Percentiles rank a stretch among this genome's conserved stretches.
Evolutionary conservation across 2,888 invertebrate genomes (phyloP).

Genomic region (Argyra leucocephala): DNA sequence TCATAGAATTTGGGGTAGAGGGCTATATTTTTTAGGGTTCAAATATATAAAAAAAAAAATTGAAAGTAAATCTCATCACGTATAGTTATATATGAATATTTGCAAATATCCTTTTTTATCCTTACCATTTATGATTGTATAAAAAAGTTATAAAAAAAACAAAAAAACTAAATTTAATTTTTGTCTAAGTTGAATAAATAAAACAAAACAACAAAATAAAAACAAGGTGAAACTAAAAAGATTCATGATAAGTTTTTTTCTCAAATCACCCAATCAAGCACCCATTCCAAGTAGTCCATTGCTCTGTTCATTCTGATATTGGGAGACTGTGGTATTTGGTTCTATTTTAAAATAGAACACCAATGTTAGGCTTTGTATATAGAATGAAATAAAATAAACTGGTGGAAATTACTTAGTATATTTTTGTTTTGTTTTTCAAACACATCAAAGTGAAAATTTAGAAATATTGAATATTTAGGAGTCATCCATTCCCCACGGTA

Average conservation of each 20-base stretch:
- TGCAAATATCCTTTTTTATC: neutral
- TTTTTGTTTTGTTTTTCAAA: too few relatives aligned
- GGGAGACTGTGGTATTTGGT: too few relatives aligned
- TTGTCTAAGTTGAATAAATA: neutral
- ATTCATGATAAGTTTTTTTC: neutral
- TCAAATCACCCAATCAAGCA: neutral
- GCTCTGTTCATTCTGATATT: too few relatives aligned
- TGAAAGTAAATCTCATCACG: constrained; percentile 1
- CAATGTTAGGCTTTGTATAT: too few relatives aligned
- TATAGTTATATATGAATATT: neutral
- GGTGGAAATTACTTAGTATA: too few relatives aligned
- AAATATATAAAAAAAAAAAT: neutral
- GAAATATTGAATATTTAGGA: too few relatives aligned
- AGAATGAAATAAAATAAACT: too few relatives aligned
- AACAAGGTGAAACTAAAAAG: neutral
- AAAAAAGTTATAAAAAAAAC: neutral
- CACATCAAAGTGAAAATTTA: too few relatives aligned
- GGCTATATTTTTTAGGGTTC: neutral
- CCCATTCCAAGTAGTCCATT: too few relatives aligned
- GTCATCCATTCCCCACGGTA: too few relatives aligned
- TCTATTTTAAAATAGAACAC: too few relatives aligned
- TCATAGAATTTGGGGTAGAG: neutral
- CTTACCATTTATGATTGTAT: neutral
- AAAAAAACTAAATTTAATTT: neutral
- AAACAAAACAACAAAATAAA: neutral